These are phyloP conservation scores for Fulmarus glacialis DNA, from an alignment of 2,113 vertebrate species.

Conservation along the genomic window DNA sequence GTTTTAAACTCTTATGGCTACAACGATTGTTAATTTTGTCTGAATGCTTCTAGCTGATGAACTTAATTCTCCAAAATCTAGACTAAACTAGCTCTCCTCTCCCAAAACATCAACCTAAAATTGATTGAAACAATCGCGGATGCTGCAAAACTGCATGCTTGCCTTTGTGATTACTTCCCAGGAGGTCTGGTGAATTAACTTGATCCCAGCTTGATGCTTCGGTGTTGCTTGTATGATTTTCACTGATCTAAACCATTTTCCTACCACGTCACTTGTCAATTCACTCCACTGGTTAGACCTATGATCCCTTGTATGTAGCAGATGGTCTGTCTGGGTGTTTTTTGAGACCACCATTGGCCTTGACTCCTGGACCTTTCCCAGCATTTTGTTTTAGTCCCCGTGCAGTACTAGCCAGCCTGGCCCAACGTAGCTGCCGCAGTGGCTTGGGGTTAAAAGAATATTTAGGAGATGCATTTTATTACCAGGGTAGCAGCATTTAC, in stretches of 20 bases:
- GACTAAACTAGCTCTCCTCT: not conserved
- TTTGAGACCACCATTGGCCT: not conserved
- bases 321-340: not conserved
- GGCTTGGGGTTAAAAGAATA: not conserved
- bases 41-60: not conserved
- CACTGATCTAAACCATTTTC: not conserved
- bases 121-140: accelerated
- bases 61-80: not conserved
- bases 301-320: not conserved
- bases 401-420: not conserved
- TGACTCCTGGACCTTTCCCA: not conserved
- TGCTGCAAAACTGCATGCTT: not conserved
- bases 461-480: slow-evolving; percentile 42
- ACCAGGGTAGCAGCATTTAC: slow-evolving; percentile 42
- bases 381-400: not conserved
- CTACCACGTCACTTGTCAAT: not conserved
- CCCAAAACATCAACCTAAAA: not conserved
- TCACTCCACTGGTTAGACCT: not conserved
- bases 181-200: not conserved
- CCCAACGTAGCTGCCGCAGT: not conserved
- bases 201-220: not conserved
- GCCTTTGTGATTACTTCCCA: not conserved
- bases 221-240: not conserved
- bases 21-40: not conserved
- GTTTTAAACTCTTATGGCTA: not conserved